Conservation (phyloP, 2,888 invertebrate species). For the Mechanitis messenoides region DNA sequence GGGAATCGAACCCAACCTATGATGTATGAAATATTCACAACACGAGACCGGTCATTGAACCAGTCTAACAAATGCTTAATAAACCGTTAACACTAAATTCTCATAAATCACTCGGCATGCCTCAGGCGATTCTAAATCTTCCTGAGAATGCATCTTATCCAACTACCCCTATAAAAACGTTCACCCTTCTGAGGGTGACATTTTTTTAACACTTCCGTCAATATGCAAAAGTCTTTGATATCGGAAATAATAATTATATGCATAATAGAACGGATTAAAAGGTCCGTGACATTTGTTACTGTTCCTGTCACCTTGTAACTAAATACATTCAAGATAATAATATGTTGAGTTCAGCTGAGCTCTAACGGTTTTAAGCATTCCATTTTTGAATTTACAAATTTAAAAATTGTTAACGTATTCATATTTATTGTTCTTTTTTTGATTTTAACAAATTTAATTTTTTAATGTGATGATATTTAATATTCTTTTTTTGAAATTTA, state of each 20-base stretch:
- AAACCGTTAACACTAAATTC: slow-evolving; percentile 52
- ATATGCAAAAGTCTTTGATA: slow-evolving; percentile 76
- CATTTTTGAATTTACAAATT: too few relatives aligned
- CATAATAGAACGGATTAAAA: slow-evolving; percentile 73
- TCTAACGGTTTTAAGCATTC: too few relatives aligned
- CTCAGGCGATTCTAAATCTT: slow-evolving; percentile 66
- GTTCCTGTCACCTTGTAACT: slow-evolving; percentile 65
- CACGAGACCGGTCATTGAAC: too few relatives aligned
- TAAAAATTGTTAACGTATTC: too few relatives aligned
- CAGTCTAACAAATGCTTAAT: too few relatives aligned
- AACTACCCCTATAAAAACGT: slow-evolving; percentile 50
- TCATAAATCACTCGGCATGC: slow-evolving; percentile 46
- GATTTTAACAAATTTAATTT: too few relatives aligned
- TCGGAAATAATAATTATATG: slow-evolving; percentile 77
- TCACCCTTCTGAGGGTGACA: slow-evolving; percentile 66
- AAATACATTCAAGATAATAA: slow-evolving; percentile 41
- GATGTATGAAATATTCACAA: too few relatives aligned
- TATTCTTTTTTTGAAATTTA: too few relatives aligned
- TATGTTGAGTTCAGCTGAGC: slow-evolving; percentile 39
- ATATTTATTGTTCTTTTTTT: too few relatives aligned
- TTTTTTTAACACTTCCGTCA: slow-evolving; percentile 74
- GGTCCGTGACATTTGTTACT: slow-evolving; percentile 49
- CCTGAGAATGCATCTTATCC: slow-evolving; percentile 73
- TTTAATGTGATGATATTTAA: too few relatives aligned
- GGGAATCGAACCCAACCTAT: too few relatives aligned